Evolutionary conservation across 2,113 vertebrate genomes (phyloP), one percentile per base, ranked within the genome.

Genomic region (Onychostruthus taczanowskii): DNA sequence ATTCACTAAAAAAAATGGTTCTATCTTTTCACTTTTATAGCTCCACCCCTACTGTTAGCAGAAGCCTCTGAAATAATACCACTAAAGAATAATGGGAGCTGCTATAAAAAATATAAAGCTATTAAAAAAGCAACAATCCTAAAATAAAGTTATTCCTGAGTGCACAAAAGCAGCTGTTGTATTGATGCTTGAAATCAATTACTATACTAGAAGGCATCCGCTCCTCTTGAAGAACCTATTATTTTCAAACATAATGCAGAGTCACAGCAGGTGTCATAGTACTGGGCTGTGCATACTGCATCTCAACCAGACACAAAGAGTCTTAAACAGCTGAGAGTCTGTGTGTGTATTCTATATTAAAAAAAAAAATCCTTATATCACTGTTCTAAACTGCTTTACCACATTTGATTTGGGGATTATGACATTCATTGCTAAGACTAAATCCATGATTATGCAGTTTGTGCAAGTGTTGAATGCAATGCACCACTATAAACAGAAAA

Each of bases 221-320:
- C 63, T 95, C 37, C 81, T 94, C 95, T 64, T 49, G 88, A 97
- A 95, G 68, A 96, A 74, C 79, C 90, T 93, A 94, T 98, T 97
- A 97, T 98, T 97, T 96, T 97, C 93, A 96, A 93, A 95, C 94
- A 97, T 91, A 97, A 96, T 95, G 74, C 61, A 66, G 80, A 95
- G 91, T 90, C 97, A 89, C 96, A 96, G 97, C 96, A 97, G 97
- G 96, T 79, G 55, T 87, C 89, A 66, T 64, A 49, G 2, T 50
- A 41, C 62, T 85, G 53, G 39, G 66, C 64, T 56, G 30, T 62
- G n/a, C 52, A 75, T 49, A 53, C 64, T 82, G 53, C 77, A 90
- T 79, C 92, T 91, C 85, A 31, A 53, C 33, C 80, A 96, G 86
- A 87, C 66, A 58, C 24, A 75, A 72, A 95, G 80, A 90, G 83